phyloP scores from a whole-genome alignment of 2,797 vertebrate species.

The Parambassis ranga region DNA sequence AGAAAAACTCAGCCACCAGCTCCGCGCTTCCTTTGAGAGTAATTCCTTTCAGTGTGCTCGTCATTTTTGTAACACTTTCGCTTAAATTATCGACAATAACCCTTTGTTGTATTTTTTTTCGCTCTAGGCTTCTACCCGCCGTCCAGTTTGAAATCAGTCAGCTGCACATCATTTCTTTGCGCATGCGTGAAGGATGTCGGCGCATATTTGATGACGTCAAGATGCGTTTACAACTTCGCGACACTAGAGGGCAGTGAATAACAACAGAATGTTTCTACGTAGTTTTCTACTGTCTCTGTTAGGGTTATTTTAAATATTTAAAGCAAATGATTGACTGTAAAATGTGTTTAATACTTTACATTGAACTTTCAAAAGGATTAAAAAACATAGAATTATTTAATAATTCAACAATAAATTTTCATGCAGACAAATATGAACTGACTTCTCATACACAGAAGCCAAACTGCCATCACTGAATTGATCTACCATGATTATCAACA shows the following conservation, averaged over 20 bases:
- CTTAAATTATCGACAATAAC: not conserved
- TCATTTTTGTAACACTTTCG: conserved; percentile 59
- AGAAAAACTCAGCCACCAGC: conserved; percentile 93
- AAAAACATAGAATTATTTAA: not conserved
- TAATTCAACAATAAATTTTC: not conserved
- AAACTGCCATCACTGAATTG: not conserved
- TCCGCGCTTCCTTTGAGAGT: conserved; percentile 92
- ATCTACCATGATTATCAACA: not conserved
- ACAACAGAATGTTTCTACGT: no score
- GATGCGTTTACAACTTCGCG: rapidly evolving
- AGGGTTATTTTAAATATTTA: no score
- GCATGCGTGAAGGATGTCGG: conserved; percentile 34
- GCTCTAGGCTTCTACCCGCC: conserved; percentile 59
- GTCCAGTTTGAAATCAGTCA: conserved; percentile 71
- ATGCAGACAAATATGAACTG: no score
- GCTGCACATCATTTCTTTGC: not conserved
- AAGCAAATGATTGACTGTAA: no score
- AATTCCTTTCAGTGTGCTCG: conserved; percentile 84
- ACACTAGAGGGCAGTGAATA: conserved; percentile 33
- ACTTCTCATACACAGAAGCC: no score
- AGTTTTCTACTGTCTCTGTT: no score
- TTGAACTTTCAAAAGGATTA: no score
- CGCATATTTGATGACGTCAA: conserved; percentile 44
- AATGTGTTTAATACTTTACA: not conserved
- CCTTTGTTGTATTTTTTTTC: not conserved